Conservation (phyloP, 2,797 vertebrate genomes). For the Trachops cirrhosus region DNA sequence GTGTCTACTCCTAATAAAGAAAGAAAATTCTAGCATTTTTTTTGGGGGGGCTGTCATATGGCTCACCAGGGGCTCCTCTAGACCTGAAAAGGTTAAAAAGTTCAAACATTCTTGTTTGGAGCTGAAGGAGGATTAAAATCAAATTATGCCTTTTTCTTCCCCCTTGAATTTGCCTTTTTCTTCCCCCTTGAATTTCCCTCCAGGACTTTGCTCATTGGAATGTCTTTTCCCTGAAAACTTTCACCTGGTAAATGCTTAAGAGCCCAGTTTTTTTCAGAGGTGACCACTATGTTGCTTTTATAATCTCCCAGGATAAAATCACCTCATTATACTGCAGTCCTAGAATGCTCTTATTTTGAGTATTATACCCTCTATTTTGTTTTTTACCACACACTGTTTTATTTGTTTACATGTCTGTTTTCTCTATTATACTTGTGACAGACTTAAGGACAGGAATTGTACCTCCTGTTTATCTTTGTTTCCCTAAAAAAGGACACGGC, state of each 20-base stretch:
- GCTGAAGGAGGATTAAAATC: neutral
- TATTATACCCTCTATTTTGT: neutral
- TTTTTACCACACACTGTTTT: neutral
- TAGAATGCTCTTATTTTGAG: neutral
- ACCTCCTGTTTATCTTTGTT: constrained; percentile 16
- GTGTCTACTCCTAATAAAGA: neutral
- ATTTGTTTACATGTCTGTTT: constrained; percentile 1
- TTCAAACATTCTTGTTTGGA: neutral
- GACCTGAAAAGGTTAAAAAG: constrained; percentile 3
- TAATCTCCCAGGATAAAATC: neutral
- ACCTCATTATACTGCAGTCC: neutral
- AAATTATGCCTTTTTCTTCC: neutral
- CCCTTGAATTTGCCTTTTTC: neutral
- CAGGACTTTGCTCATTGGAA: neutral
- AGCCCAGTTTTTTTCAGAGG: neutral
- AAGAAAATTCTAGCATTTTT: neutral
- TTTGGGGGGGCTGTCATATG: neutral
- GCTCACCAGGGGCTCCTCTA: neutral
- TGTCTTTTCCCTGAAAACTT: neutral
- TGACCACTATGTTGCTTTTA: neutral
- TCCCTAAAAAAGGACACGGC: neutral
- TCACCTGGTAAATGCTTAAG: constrained; percentile 11
- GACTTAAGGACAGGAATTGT: neutral
- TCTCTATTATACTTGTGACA: neutral
- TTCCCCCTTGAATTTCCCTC: neutral